Conservation (phyloP, 1,140 invertebrate species). For the Macrotrachela quadricornifera region DNA sequence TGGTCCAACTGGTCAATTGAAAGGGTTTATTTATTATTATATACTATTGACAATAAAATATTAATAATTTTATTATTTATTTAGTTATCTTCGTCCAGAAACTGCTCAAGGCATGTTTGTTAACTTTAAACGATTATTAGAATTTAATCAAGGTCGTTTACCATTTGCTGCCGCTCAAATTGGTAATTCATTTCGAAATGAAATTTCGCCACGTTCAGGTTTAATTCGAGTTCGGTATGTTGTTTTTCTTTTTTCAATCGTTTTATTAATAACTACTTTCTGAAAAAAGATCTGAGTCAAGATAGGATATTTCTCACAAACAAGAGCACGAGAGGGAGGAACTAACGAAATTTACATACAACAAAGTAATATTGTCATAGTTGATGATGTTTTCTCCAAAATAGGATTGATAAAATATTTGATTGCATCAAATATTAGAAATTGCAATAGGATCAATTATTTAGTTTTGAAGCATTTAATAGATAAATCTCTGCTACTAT, state of each 20-base stretch:
- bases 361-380: neutral
- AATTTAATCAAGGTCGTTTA: conserved; percentile 84
- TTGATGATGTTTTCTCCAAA: too few species aligned
- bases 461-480: too few species aligned
- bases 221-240: conserved; percentile 58
- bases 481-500: too few species aligned
- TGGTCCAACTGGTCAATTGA: conserved; percentile 73
- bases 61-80: conserved; percentile 4
- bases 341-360: neutral
- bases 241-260: neutral
- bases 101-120: conserved; percentile 99
- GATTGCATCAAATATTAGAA: too few species aligned
- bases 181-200: conserved; percentile 90
- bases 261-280: neutral
- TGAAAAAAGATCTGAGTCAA: too few species aligned
- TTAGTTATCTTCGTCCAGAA: conserved; percentile 69
- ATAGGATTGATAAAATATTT: too few species aligned
- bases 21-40: conserved; percentile 39
- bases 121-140: conserved; percentile 83
- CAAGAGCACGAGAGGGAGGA: neutral
- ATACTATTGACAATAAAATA: neutral
- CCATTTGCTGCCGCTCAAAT: conserved; percentile 97
- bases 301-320: too few species aligned
- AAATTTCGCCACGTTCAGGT: conserved; percentile 92
- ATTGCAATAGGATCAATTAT: too few species aligned